Conservation (phyloP, 2,797 vertebrate species). For the Melanotaenia pygmaea region DNA sequence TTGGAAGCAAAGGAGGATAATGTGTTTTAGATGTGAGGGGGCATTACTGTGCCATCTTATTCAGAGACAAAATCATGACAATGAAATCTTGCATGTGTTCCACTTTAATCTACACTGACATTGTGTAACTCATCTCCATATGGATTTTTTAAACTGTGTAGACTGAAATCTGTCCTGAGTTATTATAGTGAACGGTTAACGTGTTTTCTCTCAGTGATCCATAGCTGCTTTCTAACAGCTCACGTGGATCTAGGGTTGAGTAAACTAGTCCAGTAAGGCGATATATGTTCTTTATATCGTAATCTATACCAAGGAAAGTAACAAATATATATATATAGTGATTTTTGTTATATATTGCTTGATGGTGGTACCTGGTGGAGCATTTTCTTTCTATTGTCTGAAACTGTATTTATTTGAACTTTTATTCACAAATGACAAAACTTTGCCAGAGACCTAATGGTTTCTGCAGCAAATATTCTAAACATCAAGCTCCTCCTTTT, state of each 20-base stretch:
- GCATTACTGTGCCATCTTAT: neutral
- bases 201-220: conserved; percentile 2
- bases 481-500: neutral
- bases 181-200: neutral
- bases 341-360: neutral
- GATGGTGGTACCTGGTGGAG: neutral
- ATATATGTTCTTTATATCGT: neutral
- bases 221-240: conserved; percentile 12
- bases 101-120: neutral
- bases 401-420: neutral
- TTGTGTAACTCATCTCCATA: neutral
- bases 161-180: neutral
- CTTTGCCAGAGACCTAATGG: neutral
- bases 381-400: neutral
- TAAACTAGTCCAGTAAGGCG: neutral
- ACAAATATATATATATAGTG: neutral
- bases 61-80: conserved; percentile 10
- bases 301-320: neutral
- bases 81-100: neutral
- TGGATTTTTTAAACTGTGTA: neutral
- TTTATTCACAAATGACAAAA: too few relatives aligned
- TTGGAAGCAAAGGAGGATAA: neutral
- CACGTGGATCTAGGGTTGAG: neutral
- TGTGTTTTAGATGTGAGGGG: neutral
- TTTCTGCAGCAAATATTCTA: neutral